Base-by-base conservation (phyloP, 2,888 invertebrate genomes). In the Ichneumoninae sp. region DNA sequence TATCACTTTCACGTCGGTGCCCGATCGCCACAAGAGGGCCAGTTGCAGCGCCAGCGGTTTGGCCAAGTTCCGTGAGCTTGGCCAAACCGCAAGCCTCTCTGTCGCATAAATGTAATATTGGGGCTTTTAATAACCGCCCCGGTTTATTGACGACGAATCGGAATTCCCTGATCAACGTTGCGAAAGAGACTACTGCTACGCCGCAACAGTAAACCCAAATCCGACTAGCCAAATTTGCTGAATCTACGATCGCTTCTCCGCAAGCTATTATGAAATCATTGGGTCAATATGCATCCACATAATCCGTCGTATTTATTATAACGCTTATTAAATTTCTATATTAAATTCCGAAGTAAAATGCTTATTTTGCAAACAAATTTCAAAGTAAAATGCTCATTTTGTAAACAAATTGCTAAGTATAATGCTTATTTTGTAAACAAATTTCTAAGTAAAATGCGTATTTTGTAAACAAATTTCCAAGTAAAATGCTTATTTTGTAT, bases 81-180 rank as follows among this genome's bases (percentile, higher is more conserved):
- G 63, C 30, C 54, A 30, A 65, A 76, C 66, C 66, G 57, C 76
- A 70, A 71, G 50, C 16, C 33, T 57, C 54, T 52, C 33, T 30
- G 22, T 40, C 10, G 65, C 57, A 52, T 79, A 70, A 71, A 76
- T 76, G 79, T 60, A 66, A 60, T 73, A 80, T 57, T 57, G 79
- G 69, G 66, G 57, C 77, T 73, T 80, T 71, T 80, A 71, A 80
- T 83, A 76, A 76, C 76, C 66, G 65, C 30, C 19, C 36, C 19
- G 65, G 52, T 52, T 76, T 60, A 80, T 76, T 52, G 75, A 66
- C 68, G 68, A 44, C 73, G 66, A 73, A 76, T 80, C 50, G 71
- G 83, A 80, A 80, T 73, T 76, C 69, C 40, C 60, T 47, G 68
- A 70, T 69, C 40, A 73, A 74, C 60, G 36, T 70, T 69, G 68